phyloP scores from a whole-genome alignment of 2,888 invertebrate genomes.

The Chouioia cunea region DNA sequence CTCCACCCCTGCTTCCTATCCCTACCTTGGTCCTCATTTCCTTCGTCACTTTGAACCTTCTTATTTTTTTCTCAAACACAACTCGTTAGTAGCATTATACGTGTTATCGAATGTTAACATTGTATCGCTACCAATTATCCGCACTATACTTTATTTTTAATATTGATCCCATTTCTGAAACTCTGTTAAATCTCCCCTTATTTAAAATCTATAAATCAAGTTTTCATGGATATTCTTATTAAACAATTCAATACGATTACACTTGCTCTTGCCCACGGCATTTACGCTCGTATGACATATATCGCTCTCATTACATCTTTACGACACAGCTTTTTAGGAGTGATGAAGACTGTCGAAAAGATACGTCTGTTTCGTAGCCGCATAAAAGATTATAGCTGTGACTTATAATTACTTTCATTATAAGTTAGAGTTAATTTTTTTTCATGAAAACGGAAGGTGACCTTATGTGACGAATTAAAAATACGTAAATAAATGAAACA shows the following conservation, averaged over 20 bases:
- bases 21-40: conserved; percentile 48
- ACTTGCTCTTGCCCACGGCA: too few relatives aligned
- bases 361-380: conserved; percentile 50
- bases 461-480: too few relatives aligned
- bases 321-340: neutral
- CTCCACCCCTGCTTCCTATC: conserved; percentile 44
- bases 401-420: conserved; percentile 67
- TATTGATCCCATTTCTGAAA: too few relatives aligned
- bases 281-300: too few relatives aligned
- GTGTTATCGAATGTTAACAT: conserved; percentile 59
- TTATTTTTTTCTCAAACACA: conserved; percentile 50
- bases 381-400: conserved; percentile 60
- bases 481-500: conserved; percentile 55
- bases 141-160: conserved; percentile 40
- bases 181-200: too few relatives aligned
- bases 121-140: conserved; percentile 44
- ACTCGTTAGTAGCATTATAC: conserved; percentile 65
- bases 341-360: conserved; percentile 1
- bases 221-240: neutral
- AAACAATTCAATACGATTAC: too few relatives aligned
- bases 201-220: too few relatives aligned
- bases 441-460: conserved; percentile 23
- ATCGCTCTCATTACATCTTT: neutral
- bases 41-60: conserved; percentile 43
- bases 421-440: too few relatives aligned